Base-by-base conservation (phyloP, 2,888 invertebrate genomes). In the Venusia cambrica region DNA sequence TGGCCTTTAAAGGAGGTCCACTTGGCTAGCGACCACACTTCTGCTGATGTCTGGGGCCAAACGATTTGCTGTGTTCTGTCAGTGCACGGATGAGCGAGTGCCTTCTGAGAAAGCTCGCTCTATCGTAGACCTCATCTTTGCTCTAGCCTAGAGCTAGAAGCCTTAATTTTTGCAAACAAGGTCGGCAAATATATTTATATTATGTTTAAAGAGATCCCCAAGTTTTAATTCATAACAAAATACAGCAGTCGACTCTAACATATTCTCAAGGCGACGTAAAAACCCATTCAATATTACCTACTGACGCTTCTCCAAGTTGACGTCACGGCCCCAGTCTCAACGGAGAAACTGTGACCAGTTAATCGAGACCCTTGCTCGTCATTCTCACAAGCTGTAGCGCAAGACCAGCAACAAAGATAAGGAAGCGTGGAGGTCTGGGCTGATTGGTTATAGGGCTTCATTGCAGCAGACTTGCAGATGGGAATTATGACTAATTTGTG, bases 181-280 rank as follows among this genome's bases (percentile, higher is more conserved):
- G n/a, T n/a, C n/a, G n/a, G n/a, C n/a, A n/a, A n/a, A n/a, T n/a
- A n/a, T n/a, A n/a, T n/a, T n/a, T n/a, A n/a, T n/a, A n/a, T n/a
- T n/a, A n/a, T n/a, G n/a, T n/a, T n/a, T n/a, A n/a, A n/a, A n/a
- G n/a, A n/a, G n/a, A n/a, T n/a, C n/a, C n/a, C n/a, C n/a, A n/a
- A n/a, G n/a, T n/a, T n/a, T n/a, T n/a, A 5, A 11, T 9, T 14
- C 1, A 15, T 8, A 22, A 21, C 21, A 4, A 13, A 14, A 19
- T 2, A 6, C 9, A 2, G 2, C 2, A 2, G 8, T 3, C 43
- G 15, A 24, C 28, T 59, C 57, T 59, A 53, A 14, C 10, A 45
- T 14, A 39, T 57, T 61, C 26, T 10, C 9, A 50, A 38, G 43
- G 12, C 43, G 15, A 36, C 56, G 65, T 62, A 64, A 67, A 67